phyloP scores from a whole-genome alignment of 2,888 invertebrate species.

The Drosophila cyrtoloma region DNA sequence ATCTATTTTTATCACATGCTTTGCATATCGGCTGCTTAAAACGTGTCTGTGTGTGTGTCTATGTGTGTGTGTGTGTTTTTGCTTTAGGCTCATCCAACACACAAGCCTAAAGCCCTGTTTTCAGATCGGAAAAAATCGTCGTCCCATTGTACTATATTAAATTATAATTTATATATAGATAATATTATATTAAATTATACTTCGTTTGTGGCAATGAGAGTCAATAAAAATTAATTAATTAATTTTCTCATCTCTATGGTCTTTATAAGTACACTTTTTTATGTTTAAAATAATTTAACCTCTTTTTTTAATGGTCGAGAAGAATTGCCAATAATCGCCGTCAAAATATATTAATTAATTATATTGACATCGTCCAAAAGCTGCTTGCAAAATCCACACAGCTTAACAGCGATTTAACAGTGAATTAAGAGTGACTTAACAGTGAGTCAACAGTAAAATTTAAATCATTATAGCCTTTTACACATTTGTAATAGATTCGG shows the following conservation, averaged over 20 bases:
- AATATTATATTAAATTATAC: no score
- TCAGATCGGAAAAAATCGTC: background rate
- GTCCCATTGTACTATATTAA: background rate
- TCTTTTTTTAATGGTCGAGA: no score
- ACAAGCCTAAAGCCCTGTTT: background rate
- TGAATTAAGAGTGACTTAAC: no score
- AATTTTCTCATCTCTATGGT: background rate
- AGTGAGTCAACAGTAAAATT: no score
- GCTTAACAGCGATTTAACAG: background rate
- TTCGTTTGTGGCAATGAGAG: no score
- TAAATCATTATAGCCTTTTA: no score
- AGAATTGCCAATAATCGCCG: no score
- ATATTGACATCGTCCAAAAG: no score
- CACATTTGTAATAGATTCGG: no score
- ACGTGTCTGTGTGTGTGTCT: slow-evolving; percentile 43
- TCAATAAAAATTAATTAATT: background rate
- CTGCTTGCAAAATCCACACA: no score
- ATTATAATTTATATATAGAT: background rate
- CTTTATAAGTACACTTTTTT: background rate
- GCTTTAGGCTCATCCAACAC: background rate
- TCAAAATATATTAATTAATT: no score
- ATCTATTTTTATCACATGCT: slow-evolving; percentile 76
- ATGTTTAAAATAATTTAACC: no score
- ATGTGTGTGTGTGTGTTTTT: slow-evolving; percentile 7
- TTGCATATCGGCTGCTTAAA: slow-evolving; percentile 67